A percentile compares a stretch with the other conserved stretches of the same genome.
phyloP scores from a whole-genome alignment of 2,113 vertebrate species.

The Crotalus tigris region DNA sequence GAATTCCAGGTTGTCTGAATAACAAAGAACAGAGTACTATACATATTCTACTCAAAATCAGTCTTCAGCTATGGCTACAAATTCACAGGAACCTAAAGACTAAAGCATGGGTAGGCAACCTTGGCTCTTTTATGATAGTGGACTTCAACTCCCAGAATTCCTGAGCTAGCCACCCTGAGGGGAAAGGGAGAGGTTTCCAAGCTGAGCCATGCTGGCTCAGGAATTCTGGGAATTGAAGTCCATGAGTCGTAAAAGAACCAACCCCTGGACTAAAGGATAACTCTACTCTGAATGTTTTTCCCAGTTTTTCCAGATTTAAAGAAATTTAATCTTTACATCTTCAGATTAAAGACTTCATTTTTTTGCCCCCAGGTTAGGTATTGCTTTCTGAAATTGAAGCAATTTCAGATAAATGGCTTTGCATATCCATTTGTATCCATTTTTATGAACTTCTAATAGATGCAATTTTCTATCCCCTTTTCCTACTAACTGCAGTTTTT shows the following conservation, averaged over 20 bases:
- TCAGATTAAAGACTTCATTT: background rate
- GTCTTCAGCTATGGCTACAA: background rate
- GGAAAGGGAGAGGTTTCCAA: no score
- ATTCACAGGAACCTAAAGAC: background rate
- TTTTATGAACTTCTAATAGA: background rate
- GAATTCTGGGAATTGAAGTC: no score
- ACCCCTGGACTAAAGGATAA: background rate
- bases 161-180: no score
- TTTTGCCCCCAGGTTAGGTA: accelerated
- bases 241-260: no score
- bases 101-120: background rate
- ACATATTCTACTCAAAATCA: background rate
- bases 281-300: background rate
- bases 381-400: background rate
- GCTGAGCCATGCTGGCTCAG: no score
- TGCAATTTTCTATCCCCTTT: background rate
- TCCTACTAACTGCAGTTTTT: background rate
- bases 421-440: background rate
- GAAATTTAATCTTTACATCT: background rate
- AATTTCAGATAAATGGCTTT: background rate
- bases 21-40: background rate
- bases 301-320: background rate
- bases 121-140: no score
- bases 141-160: no score
- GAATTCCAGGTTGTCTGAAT: background rate